phyloP scores from a whole-genome alignment of 37 sponge, comb jelly and placozoan species.

The Halisarca cf. caerulea region DNA sequence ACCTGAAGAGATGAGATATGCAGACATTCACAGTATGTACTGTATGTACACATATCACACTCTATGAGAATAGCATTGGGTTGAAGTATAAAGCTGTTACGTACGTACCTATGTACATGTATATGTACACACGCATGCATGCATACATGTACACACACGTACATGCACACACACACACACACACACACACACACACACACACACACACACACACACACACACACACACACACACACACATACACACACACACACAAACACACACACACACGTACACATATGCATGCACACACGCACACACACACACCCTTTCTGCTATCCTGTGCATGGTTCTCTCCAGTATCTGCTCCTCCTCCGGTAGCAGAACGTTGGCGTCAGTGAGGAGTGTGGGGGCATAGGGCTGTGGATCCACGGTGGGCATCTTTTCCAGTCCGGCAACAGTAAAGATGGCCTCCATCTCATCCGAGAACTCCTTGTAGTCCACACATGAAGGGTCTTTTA shows the following conservation, averaged over 20 bases:
- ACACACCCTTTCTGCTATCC: constrained; percentile 67
- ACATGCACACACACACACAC: neutral
- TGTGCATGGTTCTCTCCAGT: constrained; percentile 54
- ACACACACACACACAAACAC: constrained; percentile 1
- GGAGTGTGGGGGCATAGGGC: neutral
- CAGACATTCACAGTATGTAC: neutral
- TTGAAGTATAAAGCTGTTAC: neutral
- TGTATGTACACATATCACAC: neutral
- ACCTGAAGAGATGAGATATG: constrained; percentile 54
- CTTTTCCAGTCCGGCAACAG: constrained; percentile 79
- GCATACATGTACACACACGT: neutral
- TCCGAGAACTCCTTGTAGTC: constrained; percentile 80
- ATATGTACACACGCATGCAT: neutral
- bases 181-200: neutral
- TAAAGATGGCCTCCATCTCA: constrained; percentile 86
- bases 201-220: neutral
- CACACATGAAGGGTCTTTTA: constrained; percentile 44
- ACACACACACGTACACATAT: neutral
- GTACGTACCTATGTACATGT: constrained; percentile 9
- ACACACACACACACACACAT: neutral
- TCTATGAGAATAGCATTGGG: neutral
- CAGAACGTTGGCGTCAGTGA: constrained; percentile 8
- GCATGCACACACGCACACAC: neutral
- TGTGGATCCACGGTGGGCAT: constrained; percentile 43
- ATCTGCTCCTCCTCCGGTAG: constrained; percentile 63